Evolutionary conservation across 2,888 invertebrate species (phyloP).

Genomic region (Tridacna gigas): DNA sequence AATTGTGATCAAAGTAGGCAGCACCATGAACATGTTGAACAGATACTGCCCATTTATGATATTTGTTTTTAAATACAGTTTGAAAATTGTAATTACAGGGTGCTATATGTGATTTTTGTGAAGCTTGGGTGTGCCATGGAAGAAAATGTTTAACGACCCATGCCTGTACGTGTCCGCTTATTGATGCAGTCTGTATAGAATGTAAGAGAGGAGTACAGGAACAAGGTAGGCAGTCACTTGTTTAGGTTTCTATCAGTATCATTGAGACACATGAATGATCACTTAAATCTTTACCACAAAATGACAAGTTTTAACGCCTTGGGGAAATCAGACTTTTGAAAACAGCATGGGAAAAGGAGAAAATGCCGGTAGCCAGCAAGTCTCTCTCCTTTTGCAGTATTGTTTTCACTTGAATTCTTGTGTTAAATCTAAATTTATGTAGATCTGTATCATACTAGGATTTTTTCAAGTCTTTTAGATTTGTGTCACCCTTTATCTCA

Average conservation of each 20-base stretch:
- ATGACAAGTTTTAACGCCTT: neutral
- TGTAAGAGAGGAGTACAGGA: slow-evolving; percentile 98
- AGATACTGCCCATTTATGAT: too few relatives aligned
- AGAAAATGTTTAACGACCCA: slow-evolving; percentile 95
- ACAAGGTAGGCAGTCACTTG: slow-evolving; percentile 88
- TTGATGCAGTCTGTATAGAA: slow-evolving; percentile 95
- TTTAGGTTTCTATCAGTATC: neutral
- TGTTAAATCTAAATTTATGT: too few relatives aligned
- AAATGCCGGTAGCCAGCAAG: neutral
- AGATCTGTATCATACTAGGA: too few relatives aligned
- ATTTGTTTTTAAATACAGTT: too few relatives aligned
- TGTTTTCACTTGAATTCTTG: neutral
- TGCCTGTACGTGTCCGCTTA: slow-evolving; percentile 95
- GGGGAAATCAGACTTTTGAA: neutral
- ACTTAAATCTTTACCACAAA: neutral
- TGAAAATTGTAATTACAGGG: slow-evolving; percentile 87
- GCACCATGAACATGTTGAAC: too few relatives aligned
- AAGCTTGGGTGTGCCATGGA: slow-evolving; percentile 98
- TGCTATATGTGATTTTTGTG: slow-evolving; percentile 98
- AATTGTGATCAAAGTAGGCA: neutral
- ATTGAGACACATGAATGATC: neutral
- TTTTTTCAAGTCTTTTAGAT: too few relatives aligned
- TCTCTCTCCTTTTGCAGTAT: neutral
- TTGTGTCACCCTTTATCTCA: too few relatives aligned
- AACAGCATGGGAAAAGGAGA: neutral